These are phyloP conservation scores for Myocastor coypus DNA, from an alignment of 2,113 vertebrate species.

Conservation along the genomic window DNA sequence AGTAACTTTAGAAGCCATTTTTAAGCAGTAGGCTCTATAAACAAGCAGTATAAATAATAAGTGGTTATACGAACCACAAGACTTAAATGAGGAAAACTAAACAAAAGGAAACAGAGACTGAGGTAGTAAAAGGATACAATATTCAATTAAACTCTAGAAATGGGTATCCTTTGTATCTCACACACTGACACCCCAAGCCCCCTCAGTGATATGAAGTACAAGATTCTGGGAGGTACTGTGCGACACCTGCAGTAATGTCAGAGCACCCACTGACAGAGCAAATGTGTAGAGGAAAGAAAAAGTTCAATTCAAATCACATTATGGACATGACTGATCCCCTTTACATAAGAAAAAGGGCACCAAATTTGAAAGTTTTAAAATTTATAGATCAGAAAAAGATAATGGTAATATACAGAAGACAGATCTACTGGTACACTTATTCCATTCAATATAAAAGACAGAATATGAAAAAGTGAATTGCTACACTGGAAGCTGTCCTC, in stretches of 20 bases:
- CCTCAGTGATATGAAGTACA: background rate
- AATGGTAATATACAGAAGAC: background rate
- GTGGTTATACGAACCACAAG: background rate
- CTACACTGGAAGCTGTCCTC: background rate
- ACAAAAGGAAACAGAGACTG: constrained; percentile 41
- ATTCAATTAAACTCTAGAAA: background rate
- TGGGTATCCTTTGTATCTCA: background rate
- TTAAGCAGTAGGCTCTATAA: background rate
- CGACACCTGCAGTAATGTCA: background rate
- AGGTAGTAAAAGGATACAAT: background rate
- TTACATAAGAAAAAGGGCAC: background rate
- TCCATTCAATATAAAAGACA: background rate
- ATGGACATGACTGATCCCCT: background rate
- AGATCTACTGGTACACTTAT: background rate
- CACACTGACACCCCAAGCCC: constrained; percentile 23
- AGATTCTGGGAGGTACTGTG: background rate
- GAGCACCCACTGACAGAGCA: background rate
- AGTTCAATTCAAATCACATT: constrained; percentile 74
- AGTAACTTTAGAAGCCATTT: background rate
- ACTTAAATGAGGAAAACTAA: constrained; percentile 53
- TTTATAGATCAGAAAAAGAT: constrained; percentile 14
- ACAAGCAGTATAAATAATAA: background rate
- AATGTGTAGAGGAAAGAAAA: constrained; percentile 41
- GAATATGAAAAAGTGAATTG: background rate
- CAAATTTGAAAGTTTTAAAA: background rate